A percentile compares a stretch with the other conserved stretches of the same genome.
phyloP scores from a whole-genome alignment of 1,140 invertebrate species.

The Scaptomyza graminum region DNA sequence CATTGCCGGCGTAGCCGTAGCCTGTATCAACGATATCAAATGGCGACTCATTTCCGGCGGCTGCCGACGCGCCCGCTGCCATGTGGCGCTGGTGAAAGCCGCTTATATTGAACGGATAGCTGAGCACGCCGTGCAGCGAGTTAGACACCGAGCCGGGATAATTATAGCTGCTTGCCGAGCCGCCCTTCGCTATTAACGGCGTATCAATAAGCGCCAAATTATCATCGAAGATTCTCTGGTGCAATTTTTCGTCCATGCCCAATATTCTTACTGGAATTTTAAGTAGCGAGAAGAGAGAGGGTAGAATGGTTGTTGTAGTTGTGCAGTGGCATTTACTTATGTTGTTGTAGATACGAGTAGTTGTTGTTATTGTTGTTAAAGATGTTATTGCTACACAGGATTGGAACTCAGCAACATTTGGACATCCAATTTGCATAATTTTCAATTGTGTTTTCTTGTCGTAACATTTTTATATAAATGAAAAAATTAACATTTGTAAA shows the following conservation, averaged over 20 bases:
- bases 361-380: constrained; percentile 41
- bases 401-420: constrained; percentile 35
- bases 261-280: constrained; percentile 83
- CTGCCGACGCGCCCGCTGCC: constrained; percentile 62
- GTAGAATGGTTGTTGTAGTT: constrained; percentile 73
- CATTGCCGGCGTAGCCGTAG: constrained; percentile 62
- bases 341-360: constrained; percentile 58
- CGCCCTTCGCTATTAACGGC: constrained; percentile 76
- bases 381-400: constrained; percentile 58
- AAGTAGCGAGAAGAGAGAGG: constrained; percentile 69
- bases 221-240: constrained; percentile 84
- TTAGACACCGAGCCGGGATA: constrained; percentile 74
- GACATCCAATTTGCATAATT: constrained; percentile 63
- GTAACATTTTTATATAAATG: constrained; percentile 36
- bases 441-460: constrained; percentile 37
- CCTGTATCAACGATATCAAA: constrained; percentile 81
- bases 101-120: constrained; percentile 83
- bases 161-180: constrained; percentile 70
- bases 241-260: constrained; percentile 84
- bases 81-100: constrained; percentile 81
- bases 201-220: constrained; percentile 83
- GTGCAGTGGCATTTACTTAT: constrained; percentile 30
- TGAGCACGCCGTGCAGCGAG: constrained; percentile 72
- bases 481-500: constrained; percentile 19
- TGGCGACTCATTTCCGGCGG: constrained; percentile 71